Evolutionary conservation across 2,888 invertebrate species (phyloP), one percentile per base, ranked within the genome.

Genomic region (Hydropsyche betteni): DNA sequence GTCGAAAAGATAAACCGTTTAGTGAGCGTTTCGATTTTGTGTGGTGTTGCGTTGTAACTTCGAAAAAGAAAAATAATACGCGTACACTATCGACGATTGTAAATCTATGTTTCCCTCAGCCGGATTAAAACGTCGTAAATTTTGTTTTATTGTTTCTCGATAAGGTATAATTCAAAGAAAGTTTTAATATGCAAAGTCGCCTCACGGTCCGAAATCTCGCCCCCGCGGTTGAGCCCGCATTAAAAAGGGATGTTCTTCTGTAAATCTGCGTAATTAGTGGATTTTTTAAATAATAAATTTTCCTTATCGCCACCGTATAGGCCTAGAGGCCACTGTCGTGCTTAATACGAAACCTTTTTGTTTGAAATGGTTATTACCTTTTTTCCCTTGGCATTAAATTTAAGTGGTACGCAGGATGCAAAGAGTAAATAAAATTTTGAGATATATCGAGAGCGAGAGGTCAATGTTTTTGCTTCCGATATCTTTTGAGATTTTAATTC

Each of bases 201-300:
- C 51, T 10, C 44, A 10, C 10, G 7, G 44, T 44, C 44, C 44
- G 69, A 51, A 16, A 51, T 51, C 69, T 69, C 16, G 50, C 44
- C 50, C 14, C 33, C n/a, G 50, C 36, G 55, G 74, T 58, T 14
- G 52, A 24, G 7, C 33, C 70, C 36, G 55, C 53, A 69, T 75
- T 75, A 75, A 75, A 70, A 70, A 33, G 44, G 75, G 69, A 52
- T 58, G 53, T 74, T 74, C 68, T 36, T 38, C 68, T 74, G 58
- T 70, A 70, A 70, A 75, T 75, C 55, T 61, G 55, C 64, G 75
- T 70, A 75, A 75, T 75, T 75, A 75, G 75, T 61, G 61, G 61
- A 69, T 61, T 75, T 75, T 75, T 70, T 75, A 24, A 70, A 70
- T 58, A 70, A 75, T 75, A 75, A 75, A 75, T 75, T 74, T 75